phyloP scores from a whole-genome alignment of 2,113 vertebrate genomes.

The Pangasianodon gigas region DNA sequence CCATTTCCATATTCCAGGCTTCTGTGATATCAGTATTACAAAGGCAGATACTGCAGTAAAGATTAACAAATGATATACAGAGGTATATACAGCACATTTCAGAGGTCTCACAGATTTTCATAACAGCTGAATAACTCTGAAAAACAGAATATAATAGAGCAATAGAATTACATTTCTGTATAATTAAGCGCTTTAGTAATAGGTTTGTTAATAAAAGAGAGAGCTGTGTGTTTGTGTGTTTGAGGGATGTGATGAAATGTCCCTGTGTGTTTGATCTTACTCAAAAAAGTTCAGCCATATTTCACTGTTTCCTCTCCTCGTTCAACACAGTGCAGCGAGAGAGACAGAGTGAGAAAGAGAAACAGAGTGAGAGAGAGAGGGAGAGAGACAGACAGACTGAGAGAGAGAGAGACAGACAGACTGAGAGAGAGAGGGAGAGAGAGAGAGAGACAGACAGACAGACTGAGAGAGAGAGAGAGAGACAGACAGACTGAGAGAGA shows the following conservation, averaged over 20 bases:
- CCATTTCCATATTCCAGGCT: background rate
- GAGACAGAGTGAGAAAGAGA: too few relatives aligned
- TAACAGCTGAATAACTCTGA: background rate
- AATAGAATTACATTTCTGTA: background rate
- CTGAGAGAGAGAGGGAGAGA: too few relatives aligned
- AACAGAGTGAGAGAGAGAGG: too few relatives aligned
- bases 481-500: too few relatives aligned
- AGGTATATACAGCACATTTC: background rate
- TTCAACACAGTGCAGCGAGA: background rate
- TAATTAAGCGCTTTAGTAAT: constrained; percentile 28
- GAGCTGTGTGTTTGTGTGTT: constrained; percentile 21
- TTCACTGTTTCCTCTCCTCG: background rate
- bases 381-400: background rate
- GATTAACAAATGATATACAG: background rate
- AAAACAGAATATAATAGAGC: background rate
- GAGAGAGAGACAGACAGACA: background rate
- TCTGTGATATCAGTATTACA: background rate
- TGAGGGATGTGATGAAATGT: constrained; percentile 20
- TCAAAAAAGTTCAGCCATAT: background rate
- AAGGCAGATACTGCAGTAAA: background rate
- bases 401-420: background rate
- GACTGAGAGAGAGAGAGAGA: background rate
- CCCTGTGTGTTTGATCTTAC: constrained; percentile 1
- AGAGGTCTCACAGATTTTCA: background rate
- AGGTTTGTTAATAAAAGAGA: background rate